Percentiles rank a stretch among this genome's conserved stretches.
phyloP scores from a whole-genome alignment of 2,888 invertebrate species.

The Thera britannica region DNA sequence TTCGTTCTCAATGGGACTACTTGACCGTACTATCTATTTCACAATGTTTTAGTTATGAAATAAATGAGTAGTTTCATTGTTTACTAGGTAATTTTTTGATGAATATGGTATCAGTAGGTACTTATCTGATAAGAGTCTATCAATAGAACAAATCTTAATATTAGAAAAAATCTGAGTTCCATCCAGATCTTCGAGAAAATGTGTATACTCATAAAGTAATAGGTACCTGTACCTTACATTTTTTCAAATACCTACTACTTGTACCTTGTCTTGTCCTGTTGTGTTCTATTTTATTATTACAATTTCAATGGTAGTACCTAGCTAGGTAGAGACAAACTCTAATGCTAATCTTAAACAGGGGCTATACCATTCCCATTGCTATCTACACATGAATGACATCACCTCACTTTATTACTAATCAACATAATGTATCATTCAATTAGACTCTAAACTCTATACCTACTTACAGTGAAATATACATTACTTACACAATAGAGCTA shows the following conservation, averaged over 20 bases:
- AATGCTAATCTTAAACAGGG: conserved; percentile 6
- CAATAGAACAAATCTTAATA: neutral
- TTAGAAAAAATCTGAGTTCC: neutral
- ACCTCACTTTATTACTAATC: conserved; percentile 17
- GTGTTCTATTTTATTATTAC: too few relatives aligned
- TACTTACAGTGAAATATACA: neutral
- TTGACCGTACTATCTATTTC: conserved; percentile 1
- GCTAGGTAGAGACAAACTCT: neutral
- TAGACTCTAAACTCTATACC: neutral
- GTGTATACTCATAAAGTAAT: too few relatives aligned
- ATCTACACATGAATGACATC: conserved; percentile 18
- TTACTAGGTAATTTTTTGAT: neutral
- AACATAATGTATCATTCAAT: conserved; percentile 13
- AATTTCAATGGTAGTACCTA: neutral
- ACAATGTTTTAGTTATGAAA: neutral
- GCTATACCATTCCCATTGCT: neutral
- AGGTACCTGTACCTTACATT: too few relatives aligned
- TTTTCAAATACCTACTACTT: too few relatives aligned
- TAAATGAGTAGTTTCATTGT: conserved; percentile 3
- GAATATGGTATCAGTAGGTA: neutral
- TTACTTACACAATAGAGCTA: neutral
- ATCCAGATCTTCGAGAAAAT: too few relatives aligned
- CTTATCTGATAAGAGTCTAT: conserved; percentile 5
- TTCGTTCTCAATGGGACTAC: conserved; percentile 8
- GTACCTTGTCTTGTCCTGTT: too few relatives aligned